Evolutionary conservation across 2,888 invertebrate species (phyloP), one percentile per base, ranked within the genome.

Genomic region (Amiota mariae): DNA sequence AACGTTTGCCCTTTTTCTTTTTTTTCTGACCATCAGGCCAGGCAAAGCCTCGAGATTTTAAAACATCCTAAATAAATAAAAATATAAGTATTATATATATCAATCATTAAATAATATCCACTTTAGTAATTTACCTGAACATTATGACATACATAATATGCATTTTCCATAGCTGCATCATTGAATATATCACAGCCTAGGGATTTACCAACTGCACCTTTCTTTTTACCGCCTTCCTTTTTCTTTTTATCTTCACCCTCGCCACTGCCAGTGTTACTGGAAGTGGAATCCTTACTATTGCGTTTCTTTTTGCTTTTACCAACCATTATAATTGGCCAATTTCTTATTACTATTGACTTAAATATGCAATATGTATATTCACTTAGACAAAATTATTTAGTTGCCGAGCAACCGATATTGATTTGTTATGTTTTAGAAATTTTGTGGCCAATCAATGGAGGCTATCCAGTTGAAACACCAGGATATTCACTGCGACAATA

Each of bases 141-240:
- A 87, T 97, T 97, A 87, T 98, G 98, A 81, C 97, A 97, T 0
- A 95, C 96, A 86, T 96, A 96, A 88, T 98, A 97, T 0, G 97
- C 96, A 86, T 98, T 98, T 79, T 96, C 95, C 96, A 98, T 97
- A 0, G 97, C 97, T 2, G 95, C 94, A 81, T 96, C 96, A 78
- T 95, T 96, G 84, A 97, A 93, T 85, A 97, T 95, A 84, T 97
- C 97, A 72, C 95, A 94, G 51, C 94, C 93, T 82, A 94, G 94
- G 82, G 94, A 92, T 4, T 93, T 92, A 77, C 88, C 86, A 91
- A 93, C 75, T 1, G 82, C 83, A 13, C 89, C 90, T 72, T 89
- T 91, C 79, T 88, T 91, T 87, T 90, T 92, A 80, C 89, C 91
- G 75, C 91, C 91, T n/a, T 87, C 90, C 75, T 90, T 91, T 77